Conservation (phyloP, 2,888 invertebrate genomes). For the Dasysyrphus albostriatus region DNA sequence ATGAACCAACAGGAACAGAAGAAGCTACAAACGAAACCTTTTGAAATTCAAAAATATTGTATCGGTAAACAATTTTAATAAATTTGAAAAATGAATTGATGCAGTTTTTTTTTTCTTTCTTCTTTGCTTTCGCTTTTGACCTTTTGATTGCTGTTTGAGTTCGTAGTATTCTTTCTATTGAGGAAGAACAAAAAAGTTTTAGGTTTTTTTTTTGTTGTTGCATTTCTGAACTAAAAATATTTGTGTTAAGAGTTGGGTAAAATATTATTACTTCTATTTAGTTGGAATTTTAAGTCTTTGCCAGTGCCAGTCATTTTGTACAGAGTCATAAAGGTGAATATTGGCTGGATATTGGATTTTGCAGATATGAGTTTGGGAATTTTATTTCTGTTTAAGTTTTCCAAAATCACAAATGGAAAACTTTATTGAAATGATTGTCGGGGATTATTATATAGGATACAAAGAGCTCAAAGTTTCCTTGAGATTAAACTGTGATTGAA, state of each 20-base stretch:
- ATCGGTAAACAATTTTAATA: constrained; percentile 65
- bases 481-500: no score
- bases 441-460: background rate
- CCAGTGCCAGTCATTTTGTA: background rate
- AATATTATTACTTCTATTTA: background rate
- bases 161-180: background rate
- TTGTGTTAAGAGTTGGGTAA: constrained; percentile 6
- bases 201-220: background rate
- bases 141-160: constrained; percentile 23
- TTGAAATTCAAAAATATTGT: constrained; percentile 63
- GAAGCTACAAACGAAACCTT: constrained; percentile 41
- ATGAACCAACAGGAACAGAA: background rate
- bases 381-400: constrained; percentile 1
- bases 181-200: constrained; percentile 1
- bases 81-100: constrained; percentile 54
- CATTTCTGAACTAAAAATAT: background rate
- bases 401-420: constrained; percentile 17
- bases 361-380: background rate
- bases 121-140: constrained; percentile 23
- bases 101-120: constrained; percentile 7
- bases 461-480: background rate
- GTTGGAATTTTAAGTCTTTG: constrained; percentile 2
- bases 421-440: background rate
- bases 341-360: background rate
- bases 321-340: background rate